Percentiles rank a stretch among this genome's conserved stretches.
Evolutionary conservation across 2,797 vertebrate genomes (phyloP).

Genomic region (Bryconaethiops microstoma): DNA sequence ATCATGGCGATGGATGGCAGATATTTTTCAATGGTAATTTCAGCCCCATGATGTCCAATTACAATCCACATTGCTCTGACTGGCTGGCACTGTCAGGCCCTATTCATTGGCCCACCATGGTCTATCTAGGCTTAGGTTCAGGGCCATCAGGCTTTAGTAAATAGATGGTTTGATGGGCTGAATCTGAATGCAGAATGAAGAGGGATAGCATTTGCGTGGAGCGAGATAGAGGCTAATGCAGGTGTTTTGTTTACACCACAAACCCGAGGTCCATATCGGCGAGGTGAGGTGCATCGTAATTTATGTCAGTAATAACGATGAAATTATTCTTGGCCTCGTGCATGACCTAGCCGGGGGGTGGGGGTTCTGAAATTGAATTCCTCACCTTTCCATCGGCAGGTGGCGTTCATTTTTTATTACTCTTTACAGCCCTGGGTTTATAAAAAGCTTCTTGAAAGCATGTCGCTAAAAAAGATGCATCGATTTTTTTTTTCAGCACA

Average conservation of each 20-base stretch:
- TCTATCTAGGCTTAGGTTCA: neutral
- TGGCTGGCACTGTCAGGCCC: neutral
- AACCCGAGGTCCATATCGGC: neutral
- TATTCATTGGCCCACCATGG: neutral
- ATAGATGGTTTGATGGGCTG: neutral
- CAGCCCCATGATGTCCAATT: neutral
- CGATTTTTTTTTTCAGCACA: neutral
- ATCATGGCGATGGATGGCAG: slow-evolving; percentile 7
- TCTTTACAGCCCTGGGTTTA: slow-evolving; percentile 3
- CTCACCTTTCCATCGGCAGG: neutral
- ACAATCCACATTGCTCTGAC: neutral
- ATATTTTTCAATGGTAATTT: neutral
- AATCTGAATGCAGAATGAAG: neutral
- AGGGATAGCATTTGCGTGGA: neutral
- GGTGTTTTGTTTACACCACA: slow-evolving; percentile 8
- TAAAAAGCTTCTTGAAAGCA: neutral
- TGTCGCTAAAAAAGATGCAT: neutral
- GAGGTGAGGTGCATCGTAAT: neutral
- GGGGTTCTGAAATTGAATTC: slow-evolving; percentile 12
- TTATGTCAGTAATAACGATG: slow-evolving; percentile 33
- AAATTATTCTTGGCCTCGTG: slow-evolving; percentile 33
- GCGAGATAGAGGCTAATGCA: slow-evolving; percentile 3
- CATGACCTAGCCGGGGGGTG: neutral
- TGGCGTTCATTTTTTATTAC: neutral
- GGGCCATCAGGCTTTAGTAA: slow-evolving; percentile 11